These are phyloP conservation scores for Excalfactoria chinensis DNA, from an alignment of 2,113 vertebrate genomes.

Conservation along the genomic window DNA sequence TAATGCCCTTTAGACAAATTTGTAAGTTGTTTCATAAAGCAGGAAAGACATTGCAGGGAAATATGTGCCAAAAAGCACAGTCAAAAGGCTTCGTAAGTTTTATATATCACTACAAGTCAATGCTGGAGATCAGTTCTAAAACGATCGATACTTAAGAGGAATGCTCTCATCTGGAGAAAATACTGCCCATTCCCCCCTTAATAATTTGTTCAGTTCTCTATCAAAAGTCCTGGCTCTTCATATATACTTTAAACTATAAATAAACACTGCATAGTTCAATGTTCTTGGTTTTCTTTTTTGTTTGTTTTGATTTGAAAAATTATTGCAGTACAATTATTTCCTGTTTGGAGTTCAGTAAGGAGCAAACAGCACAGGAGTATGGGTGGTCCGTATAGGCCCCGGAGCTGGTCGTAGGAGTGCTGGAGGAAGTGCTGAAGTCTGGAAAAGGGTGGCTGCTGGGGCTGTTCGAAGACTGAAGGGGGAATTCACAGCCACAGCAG, in stretches of 20 bases:
- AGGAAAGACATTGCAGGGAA: constrained; percentile 80
- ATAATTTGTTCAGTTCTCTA: constrained; percentile 79
- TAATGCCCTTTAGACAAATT: constrained; percentile 86
- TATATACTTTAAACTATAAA: constrained; percentile 83
- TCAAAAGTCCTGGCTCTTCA: constrained; percentile 84
- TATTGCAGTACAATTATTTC: constrained; percentile 90
- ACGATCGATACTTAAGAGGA: constrained; percentile 78
- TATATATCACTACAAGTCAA: constrained; percentile 73
- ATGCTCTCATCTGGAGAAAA: constrained; percentile 81
- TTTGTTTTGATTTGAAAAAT: constrained; percentile 81
- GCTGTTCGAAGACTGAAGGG: constrained; percentile 87
- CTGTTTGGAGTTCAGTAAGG: constrained; percentile 88
- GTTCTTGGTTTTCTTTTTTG: constrained; percentile 76
- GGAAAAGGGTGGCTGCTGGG: constrained; percentile 88
- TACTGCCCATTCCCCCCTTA: constrained; percentile 65
- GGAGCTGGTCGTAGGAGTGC: constrained; percentile 93
- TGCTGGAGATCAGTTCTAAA: constrained; percentile 80
- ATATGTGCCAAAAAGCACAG: constrained; percentile 78
- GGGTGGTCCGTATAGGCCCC: constrained; percentile 94
- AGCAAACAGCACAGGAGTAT: constrained; percentile 93
- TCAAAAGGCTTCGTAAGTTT: constrained; percentile 77
- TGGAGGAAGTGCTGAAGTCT: constrained; percentile 87
- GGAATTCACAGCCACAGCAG: constrained; percentile 86
- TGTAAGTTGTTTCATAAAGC: constrained; percentile 81
- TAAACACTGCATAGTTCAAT: constrained; percentile 97